Evolutionary conservation across 2,797 vertebrate genomes (phyloP).

Genomic region (Megaceryle alcyon): DNA sequence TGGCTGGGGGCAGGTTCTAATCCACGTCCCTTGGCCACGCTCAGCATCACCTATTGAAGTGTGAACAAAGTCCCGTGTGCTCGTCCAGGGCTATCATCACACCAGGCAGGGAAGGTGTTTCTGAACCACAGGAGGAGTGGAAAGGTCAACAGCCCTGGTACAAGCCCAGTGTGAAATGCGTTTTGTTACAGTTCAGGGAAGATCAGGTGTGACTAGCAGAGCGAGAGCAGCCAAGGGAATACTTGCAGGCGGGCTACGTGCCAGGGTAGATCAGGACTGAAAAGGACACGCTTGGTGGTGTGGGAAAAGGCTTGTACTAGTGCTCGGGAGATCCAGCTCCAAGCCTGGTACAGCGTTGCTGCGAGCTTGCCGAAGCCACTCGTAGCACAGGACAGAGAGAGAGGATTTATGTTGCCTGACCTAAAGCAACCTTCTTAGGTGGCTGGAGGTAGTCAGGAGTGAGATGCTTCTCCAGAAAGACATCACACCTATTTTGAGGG

Average conservation of each 20-base stretch:
- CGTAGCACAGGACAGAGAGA: not conserved
- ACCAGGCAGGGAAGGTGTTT: not conserved
- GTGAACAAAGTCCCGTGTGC: accelerated
- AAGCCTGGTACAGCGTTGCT: not conserved
- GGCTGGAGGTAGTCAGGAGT: not conserved
- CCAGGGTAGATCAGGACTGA: not conserved
- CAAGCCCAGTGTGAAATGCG: not conserved
- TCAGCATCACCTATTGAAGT: not conserved
- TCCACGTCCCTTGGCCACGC: accelerated
- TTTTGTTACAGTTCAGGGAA: not conserved
- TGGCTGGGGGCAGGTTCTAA: not conserved
- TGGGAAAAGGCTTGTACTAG: not conserved
- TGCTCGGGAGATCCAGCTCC: not conserved
- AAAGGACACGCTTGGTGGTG: not conserved
- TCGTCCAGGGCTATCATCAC: not conserved
- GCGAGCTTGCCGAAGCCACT: not conserved
- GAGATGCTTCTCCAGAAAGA: not conserved
- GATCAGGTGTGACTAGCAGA: not conserved
- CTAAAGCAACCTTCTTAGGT: accelerated
- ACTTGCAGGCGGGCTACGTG: accelerated
- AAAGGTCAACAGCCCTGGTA: not conserved
- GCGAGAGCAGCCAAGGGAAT: not conserved
- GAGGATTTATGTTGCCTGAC: not conserved
- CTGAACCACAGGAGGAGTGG: not conserved
- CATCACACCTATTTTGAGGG: not conserved